phyloP scores from a whole-genome alignment of 1,140 invertebrate genomes.

The Homalodisca vitripennis region DNA sequence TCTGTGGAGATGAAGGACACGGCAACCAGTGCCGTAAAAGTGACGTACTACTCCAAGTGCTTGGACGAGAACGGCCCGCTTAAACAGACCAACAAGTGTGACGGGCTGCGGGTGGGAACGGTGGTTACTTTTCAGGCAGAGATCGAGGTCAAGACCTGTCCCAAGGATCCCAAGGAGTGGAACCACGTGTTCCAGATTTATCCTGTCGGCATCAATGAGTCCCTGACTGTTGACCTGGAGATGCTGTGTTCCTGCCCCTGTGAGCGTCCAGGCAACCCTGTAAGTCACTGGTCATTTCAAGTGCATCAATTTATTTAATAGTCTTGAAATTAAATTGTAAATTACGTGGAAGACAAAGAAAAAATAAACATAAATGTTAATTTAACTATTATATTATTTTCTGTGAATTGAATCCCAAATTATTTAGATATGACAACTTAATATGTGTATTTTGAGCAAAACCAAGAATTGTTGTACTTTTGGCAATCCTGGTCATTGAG shows the following conservation, averaged over 20 bases:
- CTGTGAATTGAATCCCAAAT: too few species aligned
- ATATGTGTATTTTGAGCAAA: too few species aligned
- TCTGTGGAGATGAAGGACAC: slow-evolving; percentile 91
- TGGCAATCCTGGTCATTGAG: too few species aligned
- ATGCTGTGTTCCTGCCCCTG: slow-evolving; percentile 91
- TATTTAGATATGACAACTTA: too few species aligned
- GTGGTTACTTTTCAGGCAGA: slow-evolving; percentile 53
- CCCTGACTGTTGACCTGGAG: slow-evolving; percentile 77
- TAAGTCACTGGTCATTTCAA: slow-evolving; percentile 45
- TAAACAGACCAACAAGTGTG: slow-evolving; percentile 79
- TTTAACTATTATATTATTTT: too few species aligned
- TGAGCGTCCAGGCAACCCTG: slow-evolving; percentile 61
- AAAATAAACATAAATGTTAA: too few species aligned
- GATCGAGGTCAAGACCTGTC: slow-evolving; percentile 72
- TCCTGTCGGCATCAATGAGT: slow-evolving; percentile 90
- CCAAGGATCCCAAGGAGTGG: slow-evolving; percentile 71
- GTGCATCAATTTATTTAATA: too few species aligned
- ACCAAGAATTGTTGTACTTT: too few species aligned
- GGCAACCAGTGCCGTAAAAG: slow-evolving; percentile 76
- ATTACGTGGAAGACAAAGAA: too few species aligned
- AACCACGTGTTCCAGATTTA: slow-evolving; percentile 83
- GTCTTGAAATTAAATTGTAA: too few species aligned
- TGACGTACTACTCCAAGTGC: slow-evolving; percentile 88
- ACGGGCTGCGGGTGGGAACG: slow-evolving; percentile 65
- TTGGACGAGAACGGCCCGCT: slow-evolving; percentile 57